Percentiles rank a stretch among this genome's conserved stretches.
Evolutionary conservation across 2,888 invertebrate genomes (phyloP).

Genomic region (Coenonympha glycerion): DNA sequence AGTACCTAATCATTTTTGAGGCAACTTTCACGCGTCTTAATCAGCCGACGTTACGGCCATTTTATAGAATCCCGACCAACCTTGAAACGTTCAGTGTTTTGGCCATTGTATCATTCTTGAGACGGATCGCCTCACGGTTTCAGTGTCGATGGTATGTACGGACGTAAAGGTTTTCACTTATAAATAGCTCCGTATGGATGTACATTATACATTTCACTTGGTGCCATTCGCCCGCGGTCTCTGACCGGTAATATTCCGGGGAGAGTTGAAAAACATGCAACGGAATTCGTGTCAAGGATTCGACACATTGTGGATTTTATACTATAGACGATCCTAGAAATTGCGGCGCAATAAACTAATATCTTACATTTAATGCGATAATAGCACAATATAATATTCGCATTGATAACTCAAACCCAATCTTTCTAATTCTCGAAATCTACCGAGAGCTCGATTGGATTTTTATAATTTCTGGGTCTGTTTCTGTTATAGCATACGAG

Average conservation of each 20-base stretch:
- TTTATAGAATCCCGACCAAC: constrained; percentile 63
- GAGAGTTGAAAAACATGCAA: constrained; percentile 43
- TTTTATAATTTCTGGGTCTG: not conserved
- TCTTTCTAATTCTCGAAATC: constrained; percentile 16
- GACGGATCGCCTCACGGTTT: constrained; percentile 40
- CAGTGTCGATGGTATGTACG: constrained; percentile 27
- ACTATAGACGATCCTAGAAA: constrained; percentile 25
- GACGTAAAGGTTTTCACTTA: constrained; percentile 33
- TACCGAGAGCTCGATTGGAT: not conserved
- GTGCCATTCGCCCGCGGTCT: constrained; percentile 25
- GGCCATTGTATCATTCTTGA: constrained; percentile 50
- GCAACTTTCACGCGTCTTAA: constrained; percentile 50
- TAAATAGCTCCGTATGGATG: constrained; percentile 36
- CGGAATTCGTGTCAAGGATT: constrained; percentile 63
- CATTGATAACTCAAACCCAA: constrained; percentile 11
- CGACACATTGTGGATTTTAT: constrained; percentile 43
- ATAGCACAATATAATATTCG: constrained; percentile 1
- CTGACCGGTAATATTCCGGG: constrained; percentile 46
- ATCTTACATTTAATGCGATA: constrained; percentile 8
- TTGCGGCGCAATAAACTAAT: constrained; percentile 13
- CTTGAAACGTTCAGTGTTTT: constrained; percentile 64
- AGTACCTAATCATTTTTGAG: constrained; percentile 41
- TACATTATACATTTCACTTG: constrained; percentile 43
- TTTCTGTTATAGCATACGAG: not conserved
- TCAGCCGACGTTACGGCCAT: constrained; percentile 62